A percentile compares a stretch with the other conserved stretches of the same genome.
These are phyloP conservation scores for Pocillopora damicornis DNA, from an alignment of 64 coral and sea anemone genomes.

Conservation along the genomic window DNA sequence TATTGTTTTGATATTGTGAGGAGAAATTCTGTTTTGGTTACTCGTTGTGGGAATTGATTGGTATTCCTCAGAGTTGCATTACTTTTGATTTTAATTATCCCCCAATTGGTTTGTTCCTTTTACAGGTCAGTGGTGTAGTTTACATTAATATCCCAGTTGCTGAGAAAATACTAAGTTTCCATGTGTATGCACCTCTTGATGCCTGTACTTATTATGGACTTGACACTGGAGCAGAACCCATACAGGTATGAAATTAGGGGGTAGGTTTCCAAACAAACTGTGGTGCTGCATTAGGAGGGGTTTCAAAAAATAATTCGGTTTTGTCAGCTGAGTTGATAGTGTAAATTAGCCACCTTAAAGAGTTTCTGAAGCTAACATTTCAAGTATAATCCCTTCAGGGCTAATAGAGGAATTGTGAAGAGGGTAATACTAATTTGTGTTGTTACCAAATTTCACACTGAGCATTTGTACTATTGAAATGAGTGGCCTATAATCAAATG, in stretches of 20 bases:
- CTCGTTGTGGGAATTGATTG: not conserved
- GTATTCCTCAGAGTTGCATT: not conserved
- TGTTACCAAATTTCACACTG: too few relatives aligned
- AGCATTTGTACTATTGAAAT: too few relatives aligned
- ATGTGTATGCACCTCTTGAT: slow-evolving; percentile 70
- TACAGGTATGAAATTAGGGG: slow-evolving; percentile 52
- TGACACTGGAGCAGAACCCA: slow-evolving; percentile 81
- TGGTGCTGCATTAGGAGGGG: not conserved
- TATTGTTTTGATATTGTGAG: too few relatives aligned
- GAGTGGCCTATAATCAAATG: too few relatives aligned
- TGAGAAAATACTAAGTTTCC: slow-evolving; percentile 59
- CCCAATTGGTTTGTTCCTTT: not conserved
- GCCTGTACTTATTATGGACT: slow-evolving; percentile 91
- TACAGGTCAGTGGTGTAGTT: slow-evolving; percentile 71
- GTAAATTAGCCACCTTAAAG: not conserved
- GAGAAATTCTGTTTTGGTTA: too few relatives aligned
- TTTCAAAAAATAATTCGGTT: too few relatives aligned
- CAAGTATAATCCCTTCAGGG: not conserved
- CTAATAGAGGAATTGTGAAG: too few relatives aligned
- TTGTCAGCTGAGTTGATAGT: too few relatives aligned
- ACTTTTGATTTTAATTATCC: not conserved
- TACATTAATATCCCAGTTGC: slow-evolving; percentile 63
- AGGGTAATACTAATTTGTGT: too few relatives aligned
- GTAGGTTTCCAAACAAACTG: not conserved
- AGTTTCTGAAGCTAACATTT: not conserved